Base-by-base conservation (phyloP, 2,888 invertebrate genomes). In the Strigamia transsilvanica region DNA sequence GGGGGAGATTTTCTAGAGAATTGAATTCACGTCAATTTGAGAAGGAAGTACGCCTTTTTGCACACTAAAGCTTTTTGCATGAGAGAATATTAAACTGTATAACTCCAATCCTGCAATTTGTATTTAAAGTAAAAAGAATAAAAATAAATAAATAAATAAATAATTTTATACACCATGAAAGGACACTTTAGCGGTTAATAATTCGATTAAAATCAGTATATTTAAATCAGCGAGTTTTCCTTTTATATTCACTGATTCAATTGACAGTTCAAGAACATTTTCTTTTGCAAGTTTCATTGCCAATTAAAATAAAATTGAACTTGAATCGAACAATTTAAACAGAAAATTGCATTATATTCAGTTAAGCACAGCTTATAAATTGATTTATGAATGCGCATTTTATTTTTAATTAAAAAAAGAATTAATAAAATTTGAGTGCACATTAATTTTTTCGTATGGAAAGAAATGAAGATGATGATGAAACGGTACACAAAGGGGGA, bases 1-100 rank as follows among this genome's bases (percentile, higher is more conserved):
- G 73, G 32, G 73, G 15, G 73, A 73, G 32, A 73, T 73, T 73
- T 73, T 73, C 73, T 73, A 73, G 73, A 73, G 73, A 73, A 73
- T 73, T 73, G 73, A 27, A 73, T 32, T 73, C 73, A 73, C 73
- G 23, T 73, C 73, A 73, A 73, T 73, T 32, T 73, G 73, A 73
- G 73, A 73, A 73, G 73, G 73, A 73, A 73, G 73, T 73, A 73
- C 73, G 73, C 73, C 73, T 73, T 73, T 73, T 73, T 73, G 73
- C 73, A 73, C 73, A 73, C 27, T 32, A 73, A 73, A 73, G 73
- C 73, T 73, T 73, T 73, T 73, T 73, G 73, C 73, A 73, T 73
- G 73, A 73, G 73, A 73, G 73, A 73, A 73, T 32, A 73, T 73
- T 73, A 73, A 73, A 73, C 73, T 73, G 73, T 73, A 27, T 27